Evolutionary conservation across 53 echinoderm and acorn worm species (phyloP), one percentile per base, ranked within the genome.

Genomic region (Apostichopus leukothele): DNA sequence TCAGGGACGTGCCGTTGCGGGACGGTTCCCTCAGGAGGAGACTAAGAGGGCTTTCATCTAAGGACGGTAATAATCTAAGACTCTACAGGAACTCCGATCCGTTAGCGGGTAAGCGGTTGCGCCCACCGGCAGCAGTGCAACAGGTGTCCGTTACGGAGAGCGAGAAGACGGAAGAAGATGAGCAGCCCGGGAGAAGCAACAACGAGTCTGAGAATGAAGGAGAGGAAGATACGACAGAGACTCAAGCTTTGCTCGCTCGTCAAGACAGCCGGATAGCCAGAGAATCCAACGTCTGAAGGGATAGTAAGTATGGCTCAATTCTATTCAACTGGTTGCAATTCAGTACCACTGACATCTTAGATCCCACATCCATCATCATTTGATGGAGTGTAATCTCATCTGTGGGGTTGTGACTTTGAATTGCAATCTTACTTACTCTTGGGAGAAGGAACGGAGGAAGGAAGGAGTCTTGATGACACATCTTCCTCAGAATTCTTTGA

Each of bases 21-120:
- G 87, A 87, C n/a, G 19, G 52, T 16, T 73, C 75, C 11, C 23
- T 87, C 39, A 52, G 87, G 26, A 73, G 87, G 52, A 52, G 87
- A 87, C 14, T 74, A 19, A 73, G 75, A 51, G 75, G 74, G 75
- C 87, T 87, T 75, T 75, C 87, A 73, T 52, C 87, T 3, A 75
- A 75, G 26, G 83, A 83, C 20, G 88, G 74, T 11, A 87, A 87
- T 85, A 85, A 67, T 53, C 18, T 53, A 7, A 75, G 54, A 25
- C 53, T 75, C 7, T 50, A 87, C 57, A 87, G 88, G 60, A 87
- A 87, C 53, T 87, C 88, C n/a, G 88, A 87, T 53, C 88, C 88
- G 3, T 23, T 87, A n/a, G 75, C 55, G 68, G 88, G 88, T 19
- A 87, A 87, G 22, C 14, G 60, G 21, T 87, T 75, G 88, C 88